Base-by-base conservation (phyloP, 1,140 invertebrate species). In the Sarcophaga bullata region DNA sequence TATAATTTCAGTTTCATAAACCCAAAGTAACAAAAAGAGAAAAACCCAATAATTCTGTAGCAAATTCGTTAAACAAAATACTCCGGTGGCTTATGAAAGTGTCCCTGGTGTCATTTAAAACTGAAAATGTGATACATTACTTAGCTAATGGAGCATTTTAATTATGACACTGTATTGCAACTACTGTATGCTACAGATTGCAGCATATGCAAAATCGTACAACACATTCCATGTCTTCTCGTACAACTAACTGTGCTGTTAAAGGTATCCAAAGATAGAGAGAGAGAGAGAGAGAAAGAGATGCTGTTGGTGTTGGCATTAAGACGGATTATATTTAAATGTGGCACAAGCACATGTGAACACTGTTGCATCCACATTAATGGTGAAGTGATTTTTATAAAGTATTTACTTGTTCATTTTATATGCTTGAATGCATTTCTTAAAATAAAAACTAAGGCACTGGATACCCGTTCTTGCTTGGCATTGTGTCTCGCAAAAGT, bases 91-190 rank as follows among this genome's bases (percentile, higher is more conserved):
- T 68, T 68, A 19, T 25, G 19, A 68, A 19, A 19, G 50, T 49
- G 75, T 78, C 48, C 9, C 25, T 19, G 75, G 48, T 78, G 75
- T 78, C 75, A 78, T 17, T 78, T 78, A 19, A 25, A n/a, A 19
- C 19, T 25, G 4, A 9, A 78, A 78, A 78, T 78, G 75, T 78
- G 19, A 78, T 78, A 52, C 75, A 78, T 78, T 50, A 78, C 75
- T 17, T 52, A 25, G 75, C 48, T 50, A 78, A 78, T 78, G 48
- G 75, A 78, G 75, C 75, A 78, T 78, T 50, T 50, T 50, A 78
- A 78, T 78, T 78, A 78, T 78, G 75, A 25, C 75, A 78, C 17
- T 78, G 15, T 50, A 15, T 10, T 78, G 75, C 48, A 50, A 78
- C 75, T 78, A 78, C 75, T 78, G 75, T 78, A 50, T 78, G 50